These are phyloP conservation scores for Oryzias javanicus DNA, from an alignment of 2,113 vertebrate species.

Conservation along the genomic window DNA sequence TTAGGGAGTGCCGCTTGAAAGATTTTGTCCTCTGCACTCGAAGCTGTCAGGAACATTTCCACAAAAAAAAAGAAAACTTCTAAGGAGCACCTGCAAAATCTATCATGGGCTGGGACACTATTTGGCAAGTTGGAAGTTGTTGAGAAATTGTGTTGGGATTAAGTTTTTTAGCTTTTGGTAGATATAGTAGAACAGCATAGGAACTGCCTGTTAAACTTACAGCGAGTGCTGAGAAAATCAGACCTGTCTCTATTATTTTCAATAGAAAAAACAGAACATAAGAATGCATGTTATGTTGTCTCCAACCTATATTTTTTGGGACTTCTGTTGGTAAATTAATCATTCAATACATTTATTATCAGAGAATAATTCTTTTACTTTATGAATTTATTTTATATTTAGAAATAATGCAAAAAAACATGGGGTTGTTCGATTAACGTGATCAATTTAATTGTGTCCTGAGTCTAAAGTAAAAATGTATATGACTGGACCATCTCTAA, in stretches of 20 bases:
- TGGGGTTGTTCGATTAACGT: too few species aligned
- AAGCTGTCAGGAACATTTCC: slow-evolving; percentile 18
- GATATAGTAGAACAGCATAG: slow-evolving; percentile 16
- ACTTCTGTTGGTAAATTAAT: too few species aligned
- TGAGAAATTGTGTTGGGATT: slow-evolving; percentile 26
- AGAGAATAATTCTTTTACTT: too few species aligned
- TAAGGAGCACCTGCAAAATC: background rate
- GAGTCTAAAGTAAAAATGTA: too few species aligned
- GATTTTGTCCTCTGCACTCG: slow-evolving; percentile 42
- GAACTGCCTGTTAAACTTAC: background rate
- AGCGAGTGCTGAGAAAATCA: background rate
- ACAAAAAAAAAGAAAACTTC: slow-evolving; percentile 19
- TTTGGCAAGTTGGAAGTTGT: slow-evolving; percentile 22
- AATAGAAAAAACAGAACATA: background rate
- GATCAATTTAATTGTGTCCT: too few species aligned
- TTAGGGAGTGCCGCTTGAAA: slow-evolving; percentile 13
- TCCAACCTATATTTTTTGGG: too few species aligned
- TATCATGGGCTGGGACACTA: slow-evolving; percentile 8
- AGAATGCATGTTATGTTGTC: too few species aligned
- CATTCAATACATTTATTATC: too few species aligned
- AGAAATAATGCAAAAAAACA: too few species aligned
- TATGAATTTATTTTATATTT: too few species aligned
- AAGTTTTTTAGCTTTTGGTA: slow-evolving; percentile 6
- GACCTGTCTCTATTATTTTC: background rate
- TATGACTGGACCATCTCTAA: too few species aligned